Evolutionary conservation across 2,113 vertebrate species (phyloP).

Genomic region (Paradoxurus hermaphroditus): DNA sequence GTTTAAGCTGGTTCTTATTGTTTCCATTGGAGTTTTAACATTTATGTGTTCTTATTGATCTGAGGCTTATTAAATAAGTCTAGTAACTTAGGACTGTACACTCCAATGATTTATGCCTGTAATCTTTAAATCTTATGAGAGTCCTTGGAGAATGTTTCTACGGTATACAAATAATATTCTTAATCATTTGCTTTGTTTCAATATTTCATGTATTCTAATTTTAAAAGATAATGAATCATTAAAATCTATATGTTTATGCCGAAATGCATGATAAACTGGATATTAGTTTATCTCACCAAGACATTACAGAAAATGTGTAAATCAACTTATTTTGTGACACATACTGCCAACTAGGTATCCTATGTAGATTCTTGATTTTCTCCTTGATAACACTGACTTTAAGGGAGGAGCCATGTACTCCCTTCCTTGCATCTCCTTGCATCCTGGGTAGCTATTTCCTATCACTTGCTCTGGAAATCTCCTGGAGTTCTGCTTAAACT

Average conservation of each 20-base stretch:
- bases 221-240: neutral
- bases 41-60: neutral
- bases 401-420: neutral
- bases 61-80: slow-evolving; percentile 17
- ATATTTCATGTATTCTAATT: neutral
- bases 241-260: neutral
- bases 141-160: neutral
- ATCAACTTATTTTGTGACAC: neutral
- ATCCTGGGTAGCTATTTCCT: neutral
- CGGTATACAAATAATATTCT: neutral
- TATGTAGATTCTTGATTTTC: neutral
- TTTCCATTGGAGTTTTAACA: neutral
- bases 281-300: neutral
- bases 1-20: neutral
- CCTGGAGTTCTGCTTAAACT: neutral
- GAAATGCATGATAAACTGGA: neutral
- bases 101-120: neutral
- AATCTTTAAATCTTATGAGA: neutral
- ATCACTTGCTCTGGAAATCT: neutral
- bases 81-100: neutral
- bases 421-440: neutral
- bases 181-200: neutral
- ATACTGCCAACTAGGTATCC: neutral
- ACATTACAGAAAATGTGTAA: neutral
- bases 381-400: neutral